Conservation (phyloP, 2,113 vertebrate genomes). For the Elgaria multicarinata region DNA sequence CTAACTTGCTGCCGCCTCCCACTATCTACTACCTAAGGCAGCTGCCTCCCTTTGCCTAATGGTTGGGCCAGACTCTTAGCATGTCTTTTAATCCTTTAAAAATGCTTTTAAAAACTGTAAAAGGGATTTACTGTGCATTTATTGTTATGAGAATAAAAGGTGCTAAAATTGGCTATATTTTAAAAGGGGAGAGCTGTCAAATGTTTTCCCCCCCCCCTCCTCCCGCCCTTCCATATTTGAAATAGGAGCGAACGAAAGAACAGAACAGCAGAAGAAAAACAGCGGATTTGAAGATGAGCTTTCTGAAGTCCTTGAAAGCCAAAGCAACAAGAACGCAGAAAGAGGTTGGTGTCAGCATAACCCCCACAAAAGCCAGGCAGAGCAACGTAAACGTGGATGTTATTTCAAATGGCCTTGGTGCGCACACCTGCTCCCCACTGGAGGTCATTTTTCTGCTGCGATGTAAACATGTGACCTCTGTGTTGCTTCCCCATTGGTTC, state of each 20-base stretch:
- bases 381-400: conserved; percentile 36
- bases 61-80: too few species aligned
- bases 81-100: not conserved
- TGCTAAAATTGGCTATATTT: not conserved
- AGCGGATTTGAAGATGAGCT: conserved; percentile 72
- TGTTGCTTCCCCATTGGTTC: conserved; percentile 39
- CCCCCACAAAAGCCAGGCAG: conserved; percentile 22
- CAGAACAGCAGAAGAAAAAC: conserved; percentile 76
- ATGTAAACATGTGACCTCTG: not conserved
- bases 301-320: conserved; percentile 73
- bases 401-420: conserved; percentile 44
- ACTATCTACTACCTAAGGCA: too few species aligned
- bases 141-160: not conserved
- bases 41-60: too few species aligned
- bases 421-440: conserved; percentile 46
- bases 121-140: not conserved
- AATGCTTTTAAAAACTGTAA: not conserved
- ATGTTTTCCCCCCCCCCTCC: not conserved
- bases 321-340: conserved; percentile 48
- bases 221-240: not conserved
- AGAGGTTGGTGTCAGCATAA: conserved; percentile 73
- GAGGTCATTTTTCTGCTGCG: not conserved
- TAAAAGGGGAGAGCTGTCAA: conserved; percentile 1
- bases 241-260: conserved; percentile 83
- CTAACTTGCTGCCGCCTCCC: too few species aligned